Base-by-base conservation (phyloP, 1,140 invertebrate genomes). In the Eriosoma lanigerum region DNA sequence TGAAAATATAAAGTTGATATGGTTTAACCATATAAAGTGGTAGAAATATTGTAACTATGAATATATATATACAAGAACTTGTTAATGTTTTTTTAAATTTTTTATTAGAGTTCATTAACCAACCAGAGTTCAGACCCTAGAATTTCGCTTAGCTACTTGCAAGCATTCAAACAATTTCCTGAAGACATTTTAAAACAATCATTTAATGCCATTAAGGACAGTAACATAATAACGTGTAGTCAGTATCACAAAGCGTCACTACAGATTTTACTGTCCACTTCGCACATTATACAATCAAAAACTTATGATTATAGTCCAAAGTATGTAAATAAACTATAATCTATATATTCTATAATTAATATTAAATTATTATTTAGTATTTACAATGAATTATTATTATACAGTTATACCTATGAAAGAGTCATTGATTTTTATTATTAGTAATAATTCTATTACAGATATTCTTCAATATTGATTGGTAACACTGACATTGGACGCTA, bases 301-400 rank as follows among this genome's bases (percentile, higher is more conserved):
- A 78, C 75, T 78, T 78, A 78, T 78, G 56, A 62, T 44, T 78
- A 78, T 1, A n/a, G 52, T 46, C 9, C 75, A 58, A 78, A 78
- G 75, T 78, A 48, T 54, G 52, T 60, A 76, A n/a, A n/a, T n/a
- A n/a, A 4, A 38, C 32, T 38, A 38, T 38, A 4, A 38, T 4
- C 8, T 38, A 38, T 4, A 38, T 38, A 38, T 4, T 38, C 32
- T 38, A 38, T 8, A 38, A n/a, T n/a, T n/a, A n/a, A n/a, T n/a
- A n/a, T n/a, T n/a, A n/a, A n/a, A n/a, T n/a, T n/a, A n/a, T n/a
- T n/a, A n/a, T n/a, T n/a, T n/a, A n/a, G n/a, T n/a, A n/a, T n/a
- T n/a, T n/a, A n/a, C n/a, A n/a, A n/a, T n/a, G n/a, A n/a, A n/a
- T n/a, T n/a, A n/a, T n/a, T n/a, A n/a, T n/a, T n/a, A n/a, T n/a